Percentiles rank a stretch among this genome's conserved stretches.
Conservation (phyloP, 2,888 invertebrate genomes). For the Cremastobaeus sp. region DNA sequence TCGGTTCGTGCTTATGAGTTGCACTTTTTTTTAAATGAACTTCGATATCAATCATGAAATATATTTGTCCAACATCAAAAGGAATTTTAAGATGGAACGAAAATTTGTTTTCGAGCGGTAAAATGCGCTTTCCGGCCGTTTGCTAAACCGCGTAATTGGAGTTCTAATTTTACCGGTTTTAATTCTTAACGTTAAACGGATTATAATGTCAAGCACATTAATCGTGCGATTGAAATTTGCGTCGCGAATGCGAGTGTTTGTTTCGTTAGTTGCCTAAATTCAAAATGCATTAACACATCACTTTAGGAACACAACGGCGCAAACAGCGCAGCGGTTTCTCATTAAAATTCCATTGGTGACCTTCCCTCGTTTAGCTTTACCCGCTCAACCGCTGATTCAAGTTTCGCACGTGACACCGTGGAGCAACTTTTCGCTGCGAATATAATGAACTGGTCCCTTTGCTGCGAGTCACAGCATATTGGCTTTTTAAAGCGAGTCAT, state of each 20-base stretch:
- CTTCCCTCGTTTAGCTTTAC: conserved; percentile 60
- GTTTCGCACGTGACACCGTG: conserved; percentile 57
- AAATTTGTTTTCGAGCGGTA: too few relatives aligned
- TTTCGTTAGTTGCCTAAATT: conserved; percentile 64
- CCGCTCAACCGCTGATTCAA: conserved; percentile 56
- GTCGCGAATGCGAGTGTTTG: conserved; percentile 16
- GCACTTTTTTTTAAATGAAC: too few relatives aligned
- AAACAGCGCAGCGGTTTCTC: conserved; percentile 70
- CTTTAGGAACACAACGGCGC: conserved; percentile 66
- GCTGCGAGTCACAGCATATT: conserved; percentile 51
- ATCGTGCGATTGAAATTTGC: conserved; percentile 40
- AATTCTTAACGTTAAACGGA: conserved; percentile 12
- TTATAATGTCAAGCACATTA: conserved; percentile 37
- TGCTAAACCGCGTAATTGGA: too few relatives aligned
- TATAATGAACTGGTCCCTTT: conserved; percentile 55
- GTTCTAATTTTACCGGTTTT: neutral
- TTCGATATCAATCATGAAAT: too few relatives aligned
- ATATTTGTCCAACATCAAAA: too few relatives aligned
- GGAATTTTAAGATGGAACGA: too few relatives aligned
- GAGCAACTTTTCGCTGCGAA: conserved; percentile 34
- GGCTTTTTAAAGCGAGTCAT: conserved; percentile 55
- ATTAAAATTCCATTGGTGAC: conserved; percentile 74
- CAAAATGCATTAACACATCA: conserved; percentile 72
- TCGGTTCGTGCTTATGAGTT: too few relatives aligned
- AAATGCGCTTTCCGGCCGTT: too few relatives aligned